phyloP scores from a whole-genome alignment of 2,113 vertebrate genomes.

The Neoarius graeffei region DNA sequence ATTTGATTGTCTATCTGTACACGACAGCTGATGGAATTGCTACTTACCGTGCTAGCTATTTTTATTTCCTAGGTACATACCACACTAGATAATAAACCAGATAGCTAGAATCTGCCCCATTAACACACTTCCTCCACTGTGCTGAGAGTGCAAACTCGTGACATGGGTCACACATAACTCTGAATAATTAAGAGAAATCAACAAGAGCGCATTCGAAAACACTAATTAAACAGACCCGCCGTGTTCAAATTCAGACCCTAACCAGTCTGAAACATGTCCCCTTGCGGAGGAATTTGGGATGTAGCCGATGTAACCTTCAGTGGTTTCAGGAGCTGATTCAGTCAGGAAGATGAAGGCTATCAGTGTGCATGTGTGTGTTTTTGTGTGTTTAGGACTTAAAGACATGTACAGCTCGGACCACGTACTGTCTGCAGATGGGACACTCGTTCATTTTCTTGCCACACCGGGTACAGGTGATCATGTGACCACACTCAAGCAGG shows the following conservation, averaged over 20 bases:
- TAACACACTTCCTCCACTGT: neutral
- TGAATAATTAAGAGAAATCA: neutral
- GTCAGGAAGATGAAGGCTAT: conserved; percentile 2
- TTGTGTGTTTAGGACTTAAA: conserved; percentile 84
- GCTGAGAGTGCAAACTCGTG: neutral
- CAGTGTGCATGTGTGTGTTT: neutral
- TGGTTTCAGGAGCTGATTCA: neutral
- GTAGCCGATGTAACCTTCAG: neutral
- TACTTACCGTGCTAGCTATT: neutral
- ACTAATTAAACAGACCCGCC: neutral
- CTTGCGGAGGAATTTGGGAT: neutral
- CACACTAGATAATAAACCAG: neutral
- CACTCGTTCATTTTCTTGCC: conserved; percentile 98
- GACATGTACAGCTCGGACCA: conserved; percentile 94
- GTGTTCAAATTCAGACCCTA: neutral
- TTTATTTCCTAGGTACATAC: neutral
- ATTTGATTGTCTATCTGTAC: conserved; percentile 12
- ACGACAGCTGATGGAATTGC: neutral
- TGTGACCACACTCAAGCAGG: conserved; percentile 95
- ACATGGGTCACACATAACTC: neutral
- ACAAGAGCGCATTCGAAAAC: conserved; percentile 9
- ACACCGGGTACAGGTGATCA: conserved; percentile 98
- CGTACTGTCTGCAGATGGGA: conserved; percentile 97
- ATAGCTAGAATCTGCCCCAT: neutral
- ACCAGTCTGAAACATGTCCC: neutral